Conservation (phyloP, 2,113 vertebrate genomes). For the Tragelaphus strepsiceros region DNA sequence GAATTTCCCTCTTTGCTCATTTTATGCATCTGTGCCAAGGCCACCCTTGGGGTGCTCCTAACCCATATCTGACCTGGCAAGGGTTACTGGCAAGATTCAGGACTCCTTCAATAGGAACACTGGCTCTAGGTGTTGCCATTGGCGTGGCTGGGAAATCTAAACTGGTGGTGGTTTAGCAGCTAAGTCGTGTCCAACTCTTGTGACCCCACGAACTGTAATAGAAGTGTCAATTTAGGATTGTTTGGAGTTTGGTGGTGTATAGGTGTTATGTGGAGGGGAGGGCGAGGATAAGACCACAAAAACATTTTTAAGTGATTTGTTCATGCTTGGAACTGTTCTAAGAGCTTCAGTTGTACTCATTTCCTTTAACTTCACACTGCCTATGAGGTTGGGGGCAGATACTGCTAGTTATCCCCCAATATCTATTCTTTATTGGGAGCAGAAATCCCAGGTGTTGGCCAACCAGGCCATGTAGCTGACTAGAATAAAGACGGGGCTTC, state of each 20-base stretch:
- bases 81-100: neutral
- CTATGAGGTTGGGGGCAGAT: neutral
- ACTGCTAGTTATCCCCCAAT: neutral
- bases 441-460: neutral
- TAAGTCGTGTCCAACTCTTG: neutral
- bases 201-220: neutral
- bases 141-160: neutral
- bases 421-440: neutral
- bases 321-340: neutral
- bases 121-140: neutral
- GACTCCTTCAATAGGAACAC: neutral
- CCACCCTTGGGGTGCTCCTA: neutral
- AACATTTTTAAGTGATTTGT: neutral
- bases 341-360: neutral
- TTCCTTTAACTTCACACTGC: neutral
- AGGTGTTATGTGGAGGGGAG: neutral
- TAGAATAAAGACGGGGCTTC: neutral
- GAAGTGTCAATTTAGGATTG: neutral
- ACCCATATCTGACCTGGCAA: neutral
- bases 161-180: neutral
- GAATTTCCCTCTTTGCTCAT: neutral
- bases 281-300: neutral
- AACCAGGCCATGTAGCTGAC: neutral
- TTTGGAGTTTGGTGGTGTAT: neutral
- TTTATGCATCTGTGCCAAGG: neutral